Percentiles rank a stretch among this genome's conserved stretches.
These are phyloP conservation scores for Drosophila formosana DNA, from an alignment of 2,888 invertebrate species.

Conservation along the genomic window DNA sequence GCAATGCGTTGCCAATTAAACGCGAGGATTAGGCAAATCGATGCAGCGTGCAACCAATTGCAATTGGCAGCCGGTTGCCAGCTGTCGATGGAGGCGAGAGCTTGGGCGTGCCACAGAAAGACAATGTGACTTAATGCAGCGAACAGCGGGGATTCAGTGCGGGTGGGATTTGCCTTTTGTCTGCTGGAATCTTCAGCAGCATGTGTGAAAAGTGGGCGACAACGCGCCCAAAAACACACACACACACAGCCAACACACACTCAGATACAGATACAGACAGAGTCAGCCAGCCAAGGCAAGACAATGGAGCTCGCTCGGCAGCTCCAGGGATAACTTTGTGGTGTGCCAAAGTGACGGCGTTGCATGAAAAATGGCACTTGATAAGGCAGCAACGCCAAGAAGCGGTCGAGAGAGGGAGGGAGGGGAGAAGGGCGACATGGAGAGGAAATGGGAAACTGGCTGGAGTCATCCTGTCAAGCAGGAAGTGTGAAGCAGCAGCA, in stretches of 20 bases:
- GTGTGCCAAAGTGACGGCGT: conserved; percentile 67
- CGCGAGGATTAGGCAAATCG: conserved; percentile 52
- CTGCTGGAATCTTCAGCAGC: conserved; percentile 53
- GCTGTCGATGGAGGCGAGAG: background rate
- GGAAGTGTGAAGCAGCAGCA: conserved; percentile 72
- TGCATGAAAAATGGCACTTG: conserved; percentile 80
- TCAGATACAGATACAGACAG: background rate
- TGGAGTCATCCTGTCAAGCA: conserved; percentile 71
- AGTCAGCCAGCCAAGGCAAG: conserved; percentile 23
- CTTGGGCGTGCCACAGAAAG: conserved; percentile 16
- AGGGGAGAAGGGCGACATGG: background rate
- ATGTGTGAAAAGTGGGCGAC: conserved; percentile 48
- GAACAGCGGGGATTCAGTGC: background rate
- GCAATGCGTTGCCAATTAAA: conserved; percentile 41
- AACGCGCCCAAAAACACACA: conserved; percentile 14
- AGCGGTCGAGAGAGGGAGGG: background rate
- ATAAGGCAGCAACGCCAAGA: conserved; percentile 51
- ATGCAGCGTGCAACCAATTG: conserved; percentile 42
- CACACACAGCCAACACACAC: background rate
- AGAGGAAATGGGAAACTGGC: background rate
- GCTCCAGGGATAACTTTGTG: conserved; percentile 67
- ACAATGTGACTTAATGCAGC: conserved; percentile 4
- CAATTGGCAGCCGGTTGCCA: conserved; percentile 28
- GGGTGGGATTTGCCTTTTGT: conserved; percentile 41
- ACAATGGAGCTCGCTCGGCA: conserved; percentile 36